Percentiles rank a stretch among this genome's conserved stretches.
Evolutionary conservation across 2,888 invertebrate genomes (phyloP).

Genomic region (Heliconius ismenius): DNA sequence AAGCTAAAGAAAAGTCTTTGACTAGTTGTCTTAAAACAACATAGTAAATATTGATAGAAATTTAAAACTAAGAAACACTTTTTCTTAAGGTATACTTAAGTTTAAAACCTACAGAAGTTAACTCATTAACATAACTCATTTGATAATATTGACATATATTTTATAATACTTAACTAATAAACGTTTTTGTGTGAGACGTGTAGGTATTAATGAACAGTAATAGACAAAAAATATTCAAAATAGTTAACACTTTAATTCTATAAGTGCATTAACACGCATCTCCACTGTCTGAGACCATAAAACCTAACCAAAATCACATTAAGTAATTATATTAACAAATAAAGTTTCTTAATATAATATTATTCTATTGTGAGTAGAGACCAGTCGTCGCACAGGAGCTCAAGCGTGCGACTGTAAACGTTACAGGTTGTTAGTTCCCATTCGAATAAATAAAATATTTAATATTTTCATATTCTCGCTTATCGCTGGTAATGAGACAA

Average conservation of each 20-base stretch:
- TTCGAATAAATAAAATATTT: too few species aligned
- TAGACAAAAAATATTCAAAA: neutral
- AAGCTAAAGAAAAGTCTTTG: neutral
- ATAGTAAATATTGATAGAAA: neutral
- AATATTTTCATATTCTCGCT: too few species aligned
- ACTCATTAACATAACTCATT: neutral
- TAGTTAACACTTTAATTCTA: neutral
- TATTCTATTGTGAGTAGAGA: too few species aligned
- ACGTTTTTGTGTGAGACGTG: neutral
- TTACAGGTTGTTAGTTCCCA: too few species aligned
- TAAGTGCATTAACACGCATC: neutral
- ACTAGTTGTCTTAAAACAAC: neutral
- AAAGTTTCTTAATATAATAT: too few species aligned
- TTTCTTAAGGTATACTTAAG: neutral
- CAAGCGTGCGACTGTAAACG: too few species aligned
- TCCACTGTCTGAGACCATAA: neutral
- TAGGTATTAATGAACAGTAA: neutral
- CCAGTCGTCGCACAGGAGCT: too few species aligned
- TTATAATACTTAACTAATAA: slow-evolving; percentile 9
- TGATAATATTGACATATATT: neutral
- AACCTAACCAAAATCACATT: neutral
- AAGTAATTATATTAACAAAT: too few species aligned
- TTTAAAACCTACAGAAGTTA: neutral
- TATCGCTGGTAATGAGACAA: too few species aligned
- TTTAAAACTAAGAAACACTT: neutral